Evolutionary conservation across 2,113 vertebrate genomes (phyloP).

Genomic region (Sebastes schlegelii): DNA sequence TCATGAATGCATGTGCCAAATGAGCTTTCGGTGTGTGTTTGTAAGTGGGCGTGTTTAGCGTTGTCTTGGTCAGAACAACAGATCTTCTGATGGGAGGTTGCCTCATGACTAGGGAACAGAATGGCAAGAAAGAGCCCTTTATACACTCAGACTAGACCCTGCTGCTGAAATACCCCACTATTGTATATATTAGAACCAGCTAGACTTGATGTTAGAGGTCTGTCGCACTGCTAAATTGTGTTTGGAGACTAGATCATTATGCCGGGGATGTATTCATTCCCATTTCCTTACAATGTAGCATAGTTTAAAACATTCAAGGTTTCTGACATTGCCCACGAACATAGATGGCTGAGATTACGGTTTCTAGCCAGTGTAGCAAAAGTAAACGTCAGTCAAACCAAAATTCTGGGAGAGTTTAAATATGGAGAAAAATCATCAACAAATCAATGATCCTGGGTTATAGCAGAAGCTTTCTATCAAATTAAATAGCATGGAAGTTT

Average conservation of each 20-base stretch:
- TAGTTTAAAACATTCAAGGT: neutral
- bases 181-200: conserved; percentile 3
- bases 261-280: neutral
- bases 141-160: conserved; percentile 19
- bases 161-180: conserved; percentile 12
- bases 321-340: neutral
- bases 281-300: neutral
- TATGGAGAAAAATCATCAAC: neutral
- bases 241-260: conserved; percentile 3
- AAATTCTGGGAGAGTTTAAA: neutral
- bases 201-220: conserved; percentile 13
- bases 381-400: neutral
- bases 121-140: conserved; percentile 52
- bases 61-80: conserved; percentile 53
- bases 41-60: conserved; percentile 34
- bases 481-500: neutral
- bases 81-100: conserved; percentile 49
- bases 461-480: neutral
- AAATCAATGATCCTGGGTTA: neutral
- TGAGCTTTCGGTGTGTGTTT: conserved; percentile 28
- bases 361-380: neutral
- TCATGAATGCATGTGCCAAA: conserved; percentile 42
- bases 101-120: conserved; percentile 44
- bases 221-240: neutral
- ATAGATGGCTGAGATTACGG: neutral